Evolutionary conservation across 2,113 vertebrate genomes (phyloP).

Genomic region (Blennius ocellaris): DNA sequence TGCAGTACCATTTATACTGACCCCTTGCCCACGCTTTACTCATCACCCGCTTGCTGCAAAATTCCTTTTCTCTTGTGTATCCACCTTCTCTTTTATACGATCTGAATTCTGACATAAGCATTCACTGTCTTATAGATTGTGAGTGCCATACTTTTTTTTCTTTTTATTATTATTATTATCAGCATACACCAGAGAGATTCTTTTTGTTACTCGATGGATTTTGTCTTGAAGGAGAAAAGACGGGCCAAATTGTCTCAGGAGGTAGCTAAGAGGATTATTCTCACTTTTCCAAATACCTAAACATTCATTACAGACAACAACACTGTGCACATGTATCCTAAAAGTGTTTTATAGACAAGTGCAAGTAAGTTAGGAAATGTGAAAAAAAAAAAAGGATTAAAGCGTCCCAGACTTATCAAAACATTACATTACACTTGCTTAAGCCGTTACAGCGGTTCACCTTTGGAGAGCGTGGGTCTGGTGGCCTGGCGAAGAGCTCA

Average conservation of each 20-base stretch:
- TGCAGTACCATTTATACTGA: conserved; percentile 51
- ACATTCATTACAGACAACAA: background rate
- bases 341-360: background rate
- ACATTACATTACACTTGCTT: background rate
- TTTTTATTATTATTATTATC: no score
- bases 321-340: background rate
- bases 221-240: conserved; percentile 12
- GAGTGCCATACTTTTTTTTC: conserved; percentile 28
- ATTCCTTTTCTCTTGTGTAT: conserved; percentile 48
- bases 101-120: conserved; percentile 43
- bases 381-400: background rate
- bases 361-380: background rate
- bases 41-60: conserved; percentile 52
- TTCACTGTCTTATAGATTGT: conserved; percentile 26
- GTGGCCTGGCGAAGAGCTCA: conserved; percentile 96
- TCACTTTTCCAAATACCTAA: background rate
- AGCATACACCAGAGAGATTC: conserved; percentile 17
- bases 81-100: conserved; percentile 43
- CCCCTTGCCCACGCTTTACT: conserved; percentile 62
- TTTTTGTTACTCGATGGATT: conserved; percentile 42
- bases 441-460: conserved; percentile 64
- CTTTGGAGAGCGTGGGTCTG: conserved; percentile 98
- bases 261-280: background rate
- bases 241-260: background rate
- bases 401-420: background rate